phyloP scores from a whole-genome alignment of 2,113 vertebrate species.

The Sinocyclocheilus anophthalmus region DNA sequence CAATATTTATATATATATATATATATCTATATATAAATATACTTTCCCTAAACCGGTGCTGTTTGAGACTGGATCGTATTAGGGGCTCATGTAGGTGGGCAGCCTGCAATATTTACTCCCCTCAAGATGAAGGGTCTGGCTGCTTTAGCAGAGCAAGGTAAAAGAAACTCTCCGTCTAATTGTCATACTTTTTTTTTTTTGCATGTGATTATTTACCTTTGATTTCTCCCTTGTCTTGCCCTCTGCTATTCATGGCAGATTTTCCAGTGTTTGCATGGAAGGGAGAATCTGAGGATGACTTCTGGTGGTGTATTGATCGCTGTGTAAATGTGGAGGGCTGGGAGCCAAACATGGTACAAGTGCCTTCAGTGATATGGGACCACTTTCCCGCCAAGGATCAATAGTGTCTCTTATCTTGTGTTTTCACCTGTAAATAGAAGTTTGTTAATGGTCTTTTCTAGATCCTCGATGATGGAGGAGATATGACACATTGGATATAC shows the following conservation, averaged over 20 bases:
- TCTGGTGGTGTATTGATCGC: conserved; percentile 97
- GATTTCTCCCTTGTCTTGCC: neutral
- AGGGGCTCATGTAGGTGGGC: conserved; percentile 95
- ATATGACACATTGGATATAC: conserved; percentile 94
- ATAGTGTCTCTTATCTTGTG: neutral
- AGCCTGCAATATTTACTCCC: conserved; percentile 96
- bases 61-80: conserved; percentile 86
- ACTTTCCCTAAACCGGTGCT: conserved; percentile 78
- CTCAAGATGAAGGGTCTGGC: conserved; percentile 92
- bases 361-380: neutral
- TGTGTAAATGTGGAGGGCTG: conserved; percentile 87
- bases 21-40: neutral
- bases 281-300: conserved; percentile 93
- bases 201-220: neutral
- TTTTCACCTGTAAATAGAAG: neutral
- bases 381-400: neutral
- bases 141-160: conserved; percentile 90
- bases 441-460: conserved; percentile 56
- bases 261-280: conserved; percentile 94
- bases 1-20: too few species aligned
- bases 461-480: conserved; percentile 95
- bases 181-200: neutral
- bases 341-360: conserved; percentile 92
- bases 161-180: neutral
- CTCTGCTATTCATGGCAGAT: conserved; percentile 69